Conservation (phyloP, 2,113 vertebrate species). For the Microtus oregoni region DNA sequence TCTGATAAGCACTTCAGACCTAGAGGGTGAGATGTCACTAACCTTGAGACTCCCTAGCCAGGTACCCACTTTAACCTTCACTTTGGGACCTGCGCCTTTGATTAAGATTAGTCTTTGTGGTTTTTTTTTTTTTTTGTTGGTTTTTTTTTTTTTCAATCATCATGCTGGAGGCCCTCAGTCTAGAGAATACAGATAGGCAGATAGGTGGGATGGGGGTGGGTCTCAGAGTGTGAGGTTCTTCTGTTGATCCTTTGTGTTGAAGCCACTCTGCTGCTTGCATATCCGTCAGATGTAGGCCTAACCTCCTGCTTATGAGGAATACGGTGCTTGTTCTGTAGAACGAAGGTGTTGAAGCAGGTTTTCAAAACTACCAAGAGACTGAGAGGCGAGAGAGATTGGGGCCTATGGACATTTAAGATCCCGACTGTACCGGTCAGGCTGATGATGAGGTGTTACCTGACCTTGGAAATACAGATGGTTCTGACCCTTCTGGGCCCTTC, state of each 20-base stretch:
- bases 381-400: not conserved
- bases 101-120: not conserved
- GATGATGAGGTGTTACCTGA: not conserved
- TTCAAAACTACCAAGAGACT: conserved; percentile 5
- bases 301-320: not conserved
- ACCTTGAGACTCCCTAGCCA: not conserved
- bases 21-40: not conserved
- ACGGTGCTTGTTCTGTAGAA: not conserved
- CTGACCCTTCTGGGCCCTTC: not conserved
- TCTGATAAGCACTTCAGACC: conserved; percentile 16
- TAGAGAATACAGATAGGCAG: not conserved
- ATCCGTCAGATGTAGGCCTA: not conserved
- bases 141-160: not conserved
- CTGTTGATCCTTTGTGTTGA: not conserved
- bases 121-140: not conserved
- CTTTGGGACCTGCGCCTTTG: not conserved
- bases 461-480: not conserved
- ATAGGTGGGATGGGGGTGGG: not conserved
- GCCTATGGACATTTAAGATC: not conserved
- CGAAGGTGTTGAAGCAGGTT: conserved; percentile 23
- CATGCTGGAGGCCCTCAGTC: not conserved
- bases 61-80: not conserved
- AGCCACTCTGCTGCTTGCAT: not conserved
- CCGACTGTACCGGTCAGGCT: not conserved
- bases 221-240: not conserved